These are phyloP conservation scores for Grammomys dolichurus DNA, from an alignment of 2,113 vertebrate species.

Conservation along the genomic window DNA sequence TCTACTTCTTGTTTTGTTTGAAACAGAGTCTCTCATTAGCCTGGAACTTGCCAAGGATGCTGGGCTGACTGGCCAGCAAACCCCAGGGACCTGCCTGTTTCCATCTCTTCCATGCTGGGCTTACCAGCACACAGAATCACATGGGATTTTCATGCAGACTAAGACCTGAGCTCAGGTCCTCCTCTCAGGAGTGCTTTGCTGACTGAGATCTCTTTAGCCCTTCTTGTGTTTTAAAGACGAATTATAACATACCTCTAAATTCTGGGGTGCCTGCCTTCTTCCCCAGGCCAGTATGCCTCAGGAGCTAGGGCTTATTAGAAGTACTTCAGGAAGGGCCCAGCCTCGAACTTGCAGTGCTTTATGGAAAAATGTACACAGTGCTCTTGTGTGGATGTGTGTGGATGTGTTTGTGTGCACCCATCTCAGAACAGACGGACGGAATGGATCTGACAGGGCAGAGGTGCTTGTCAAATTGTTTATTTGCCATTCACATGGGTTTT, in stretches of 20 bases:
- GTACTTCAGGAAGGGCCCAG: fast-evolving
- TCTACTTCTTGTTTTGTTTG: background rate
- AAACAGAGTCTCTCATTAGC: background rate
- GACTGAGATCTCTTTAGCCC: background rate
- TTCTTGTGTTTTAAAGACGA: background rate
- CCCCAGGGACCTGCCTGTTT: too few relatives aligned
- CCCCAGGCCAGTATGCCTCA: background rate
- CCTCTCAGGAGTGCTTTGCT: background rate
- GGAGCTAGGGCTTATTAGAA: background rate
- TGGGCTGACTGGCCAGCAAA: background rate
- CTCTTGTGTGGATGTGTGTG: too few relatives aligned
- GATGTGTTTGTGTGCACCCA: too few relatives aligned
- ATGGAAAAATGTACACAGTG: background rate
- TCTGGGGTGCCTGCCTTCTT: background rate
- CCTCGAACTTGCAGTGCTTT: background rate
- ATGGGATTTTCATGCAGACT: background rate
- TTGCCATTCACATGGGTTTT: slow-evolving; percentile 86
- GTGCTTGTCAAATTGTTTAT: slow-evolving; percentile 87
- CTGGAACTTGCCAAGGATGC: background rate
- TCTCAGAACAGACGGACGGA: slow-evolving; percentile 63
- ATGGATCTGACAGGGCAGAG: background rate
- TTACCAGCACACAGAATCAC: background rate
- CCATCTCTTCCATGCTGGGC: background rate
- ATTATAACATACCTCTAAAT: background rate
- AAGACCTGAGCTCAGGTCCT: background rate